These are phyloP conservation scores for Sympetrum striolatum DNA, from an alignment of 2,888 invertebrate species.

Conservation along the genomic window DNA sequence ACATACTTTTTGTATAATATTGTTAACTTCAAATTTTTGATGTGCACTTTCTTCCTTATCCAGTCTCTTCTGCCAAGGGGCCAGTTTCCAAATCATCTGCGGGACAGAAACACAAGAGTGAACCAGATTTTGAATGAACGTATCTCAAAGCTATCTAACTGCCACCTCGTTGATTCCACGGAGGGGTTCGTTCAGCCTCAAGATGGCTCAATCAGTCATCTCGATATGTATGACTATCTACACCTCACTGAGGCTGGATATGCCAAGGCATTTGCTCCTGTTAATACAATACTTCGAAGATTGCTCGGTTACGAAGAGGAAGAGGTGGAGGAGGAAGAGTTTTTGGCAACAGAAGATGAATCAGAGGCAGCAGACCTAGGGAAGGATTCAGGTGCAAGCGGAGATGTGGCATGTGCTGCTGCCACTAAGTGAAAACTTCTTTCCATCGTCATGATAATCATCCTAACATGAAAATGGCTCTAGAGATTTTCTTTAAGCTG, in stretches of 20 bases:
- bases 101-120: constrained; percentile 78
- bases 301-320: constrained; percentile 75
- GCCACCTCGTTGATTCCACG: constrained; percentile 80
- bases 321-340: constrained; percentile 48
- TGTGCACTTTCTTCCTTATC: constrained; percentile 54
- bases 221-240: constrained; percentile 92
- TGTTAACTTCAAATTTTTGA: background rate
- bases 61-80: constrained; percentile 90
- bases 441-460: background rate
- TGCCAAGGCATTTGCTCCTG: constrained; percentile 84
- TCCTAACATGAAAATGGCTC: background rate
- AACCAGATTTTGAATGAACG: constrained; percentile 76
- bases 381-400: constrained; percentile 1
- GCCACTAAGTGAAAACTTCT: constrained; percentile 6
- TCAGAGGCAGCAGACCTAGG: constrained; percentile 4
- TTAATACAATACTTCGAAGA: constrained; percentile 80
- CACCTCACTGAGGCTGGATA: constrained; percentile 87
- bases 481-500: background rate
- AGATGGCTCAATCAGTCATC: constrained; percentile 83
- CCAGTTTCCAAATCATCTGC: constrained; percentile 79
- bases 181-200: constrained; percentile 75
- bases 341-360: constrained; percentile 1
- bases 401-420: constrained; percentile 9
- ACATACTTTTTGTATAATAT: background rate
- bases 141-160: constrained; percentile 67